Evolutionary conservation across 2,113 vertebrate genomes (phyloP).

Genomic region (Cyphomyrus plagiostoma): DNA sequence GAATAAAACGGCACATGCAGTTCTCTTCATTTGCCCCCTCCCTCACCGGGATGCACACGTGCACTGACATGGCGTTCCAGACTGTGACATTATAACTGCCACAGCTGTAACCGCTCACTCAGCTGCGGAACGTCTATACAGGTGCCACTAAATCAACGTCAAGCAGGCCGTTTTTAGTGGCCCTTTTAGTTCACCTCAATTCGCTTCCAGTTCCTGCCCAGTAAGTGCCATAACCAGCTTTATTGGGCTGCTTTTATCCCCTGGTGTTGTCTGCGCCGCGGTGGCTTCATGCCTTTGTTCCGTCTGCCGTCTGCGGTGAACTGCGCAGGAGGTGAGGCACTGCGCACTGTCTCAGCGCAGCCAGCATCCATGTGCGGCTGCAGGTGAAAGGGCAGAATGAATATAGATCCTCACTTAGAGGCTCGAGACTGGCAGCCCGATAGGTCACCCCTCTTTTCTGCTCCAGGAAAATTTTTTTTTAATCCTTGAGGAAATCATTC

Average conservation of each 20-base stretch:
- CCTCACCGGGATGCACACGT: neutral
- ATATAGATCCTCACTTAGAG: neutral
- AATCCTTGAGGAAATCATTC: neutral
- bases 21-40: neutral
- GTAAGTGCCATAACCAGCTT: neutral
- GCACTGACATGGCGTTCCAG: neutral
- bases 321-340: neutral
- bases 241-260: neutral
- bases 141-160: neutral
- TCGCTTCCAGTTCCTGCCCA: neutral
- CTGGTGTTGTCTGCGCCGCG: neutral
- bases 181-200: neutral
- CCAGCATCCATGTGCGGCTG: neutral
- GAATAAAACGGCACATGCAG: neutral
- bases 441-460: neutral
- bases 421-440: neutral
- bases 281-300: neutral
- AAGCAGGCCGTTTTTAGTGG: neutral
- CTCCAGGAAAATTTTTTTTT: neutral
- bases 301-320: neutral
- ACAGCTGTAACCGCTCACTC: conserved; percentile 19
- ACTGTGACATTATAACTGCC: neutral
- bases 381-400: neutral
- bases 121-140: neutral
- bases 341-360: neutral